Evolutionary conservation across 2,113 vertebrate genomes (phyloP).

Genomic region (Vanacampus margaritifer): DNA sequence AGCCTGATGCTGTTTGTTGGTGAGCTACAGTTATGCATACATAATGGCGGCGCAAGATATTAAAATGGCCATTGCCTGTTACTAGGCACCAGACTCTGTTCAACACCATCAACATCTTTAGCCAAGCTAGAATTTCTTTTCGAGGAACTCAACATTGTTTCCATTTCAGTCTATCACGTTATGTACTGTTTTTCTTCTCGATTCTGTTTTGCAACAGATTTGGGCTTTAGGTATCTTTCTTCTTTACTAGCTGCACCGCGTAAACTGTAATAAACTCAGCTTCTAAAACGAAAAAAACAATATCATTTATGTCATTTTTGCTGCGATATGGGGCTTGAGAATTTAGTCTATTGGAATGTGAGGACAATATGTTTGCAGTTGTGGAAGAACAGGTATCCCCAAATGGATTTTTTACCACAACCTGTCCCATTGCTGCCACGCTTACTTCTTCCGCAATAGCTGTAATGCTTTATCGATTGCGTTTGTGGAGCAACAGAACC

Average conservation of each 20-base stretch:
- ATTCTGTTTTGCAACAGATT: not conserved
- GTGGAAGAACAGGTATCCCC: conserved; percentile 28
- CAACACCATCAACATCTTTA: no score
- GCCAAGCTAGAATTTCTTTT: no score
- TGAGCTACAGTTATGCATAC: not conserved
- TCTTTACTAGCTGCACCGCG: conserved; percentile 3
- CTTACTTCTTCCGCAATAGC: conserved; percentile 61
- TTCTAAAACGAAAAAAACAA: conserved; percentile 31
- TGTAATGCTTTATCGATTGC: conserved; percentile 73
- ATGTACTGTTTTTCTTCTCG: no score
- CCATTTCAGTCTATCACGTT: no score
- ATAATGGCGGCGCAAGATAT: not conserved
- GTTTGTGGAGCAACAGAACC: conserved; percentile 47
- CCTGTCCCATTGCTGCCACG: conserved; percentile 59
- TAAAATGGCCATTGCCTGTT: not conserved
- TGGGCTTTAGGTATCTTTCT: not conserved
- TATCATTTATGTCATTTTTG: conserved; percentile 38
- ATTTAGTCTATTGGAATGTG: conserved; percentile 20
- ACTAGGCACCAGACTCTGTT: no score
- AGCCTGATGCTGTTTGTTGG: not conserved
- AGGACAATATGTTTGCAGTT: conserved; percentile 45
- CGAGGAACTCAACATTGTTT: no score
- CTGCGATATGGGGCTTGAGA: conserved; percentile 21
- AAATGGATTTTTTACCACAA: conserved; percentile 67
- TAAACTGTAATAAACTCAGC: not conserved